Conservation (phyloP, 2,888 invertebrate species). For the Patella depressa region DNA sequence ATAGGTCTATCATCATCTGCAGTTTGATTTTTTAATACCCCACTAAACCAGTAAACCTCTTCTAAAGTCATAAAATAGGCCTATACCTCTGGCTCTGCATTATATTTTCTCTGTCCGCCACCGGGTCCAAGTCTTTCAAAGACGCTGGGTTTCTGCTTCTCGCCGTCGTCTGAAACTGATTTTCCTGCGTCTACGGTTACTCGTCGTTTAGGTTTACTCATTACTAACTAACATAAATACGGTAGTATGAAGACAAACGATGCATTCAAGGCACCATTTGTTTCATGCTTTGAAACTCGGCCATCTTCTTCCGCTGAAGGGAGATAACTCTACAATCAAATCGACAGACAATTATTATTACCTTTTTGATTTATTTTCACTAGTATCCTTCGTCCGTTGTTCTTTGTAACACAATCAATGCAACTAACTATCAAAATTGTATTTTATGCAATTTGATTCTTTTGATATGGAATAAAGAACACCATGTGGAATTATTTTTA, state of each 20-base stretch:
- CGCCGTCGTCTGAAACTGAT: constrained; percentile 49
- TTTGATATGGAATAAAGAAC: too few relatives aligned
- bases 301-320: constrained; percentile 4
- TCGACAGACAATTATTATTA: too few relatives aligned
- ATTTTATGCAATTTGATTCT: too few relatives aligned
- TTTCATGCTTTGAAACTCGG: constrained; percentile 9
- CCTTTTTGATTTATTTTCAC: too few relatives aligned
- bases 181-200: constrained; percentile 60
- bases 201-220: constrained; percentile 62
- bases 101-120: constrained; percentile 43
- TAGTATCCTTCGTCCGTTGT: too few relatives aligned
- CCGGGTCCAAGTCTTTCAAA: constrained; percentile 64
- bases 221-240: constrained; percentile 23
- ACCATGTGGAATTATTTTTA: too few relatives aligned
- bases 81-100: constrained; percentile 20
- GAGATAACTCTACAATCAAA: background rate
- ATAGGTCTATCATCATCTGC: too few relatives aligned
- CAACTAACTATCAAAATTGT: too few relatives aligned
- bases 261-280: constrained; percentile 7
- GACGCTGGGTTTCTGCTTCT: constrained; percentile 62
- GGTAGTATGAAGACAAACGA: constrained; percentile 6
- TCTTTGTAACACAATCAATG: too few relatives aligned
- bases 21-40: too few relatives aligned
- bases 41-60: background rate
- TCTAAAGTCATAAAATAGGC: background rate